Evolutionary conservation across 2,113 vertebrate genomes (phyloP).

Genomic region (Tiliqua scincoides): DNA sequence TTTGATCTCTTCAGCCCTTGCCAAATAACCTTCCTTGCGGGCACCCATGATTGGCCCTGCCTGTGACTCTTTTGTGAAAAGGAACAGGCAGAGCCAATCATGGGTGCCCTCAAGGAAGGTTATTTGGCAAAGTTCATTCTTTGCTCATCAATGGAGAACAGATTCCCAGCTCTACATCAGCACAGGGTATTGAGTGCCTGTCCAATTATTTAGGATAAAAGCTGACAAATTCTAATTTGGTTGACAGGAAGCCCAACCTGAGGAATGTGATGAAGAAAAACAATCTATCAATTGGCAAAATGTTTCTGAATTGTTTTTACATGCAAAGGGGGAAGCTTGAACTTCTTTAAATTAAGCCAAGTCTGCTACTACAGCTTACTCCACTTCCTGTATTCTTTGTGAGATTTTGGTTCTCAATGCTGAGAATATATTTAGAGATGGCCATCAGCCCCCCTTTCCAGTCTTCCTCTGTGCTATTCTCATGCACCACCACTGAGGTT

Average conservation of each 20-base stretch:
- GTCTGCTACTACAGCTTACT: not conserved
- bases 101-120: too few relatives aligned
- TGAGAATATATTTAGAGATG: not conserved
- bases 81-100: too few relatives aligned
- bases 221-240: conserved; percentile 26
- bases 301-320: conserved; percentile 34
- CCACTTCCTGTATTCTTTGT: not conserved
- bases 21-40: conserved; percentile 17
- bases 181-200: conserved; percentile 24
- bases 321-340: not conserved
- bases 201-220: conserved; percentile 28
- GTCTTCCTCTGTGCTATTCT: not conserved
- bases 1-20: conserved; percentile 10
- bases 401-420: not conserved
- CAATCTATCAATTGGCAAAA: conserved; percentile 2
- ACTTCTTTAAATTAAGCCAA: not conserved
- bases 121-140: conserved; percentile 19
- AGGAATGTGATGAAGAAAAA: conserved; percentile 22
- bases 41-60: conserved; percentile 10
- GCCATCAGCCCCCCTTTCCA: not conserved
- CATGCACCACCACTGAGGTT: not conserved
- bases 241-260: conserved; percentile 13
- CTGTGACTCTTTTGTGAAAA: not conserved
- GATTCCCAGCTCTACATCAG: not conserved
- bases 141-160: conserved; percentile 22